Base-by-base conservation (phyloP, 2,113 vertebrate genomes). In the Ardeotis arabs region DNA sequence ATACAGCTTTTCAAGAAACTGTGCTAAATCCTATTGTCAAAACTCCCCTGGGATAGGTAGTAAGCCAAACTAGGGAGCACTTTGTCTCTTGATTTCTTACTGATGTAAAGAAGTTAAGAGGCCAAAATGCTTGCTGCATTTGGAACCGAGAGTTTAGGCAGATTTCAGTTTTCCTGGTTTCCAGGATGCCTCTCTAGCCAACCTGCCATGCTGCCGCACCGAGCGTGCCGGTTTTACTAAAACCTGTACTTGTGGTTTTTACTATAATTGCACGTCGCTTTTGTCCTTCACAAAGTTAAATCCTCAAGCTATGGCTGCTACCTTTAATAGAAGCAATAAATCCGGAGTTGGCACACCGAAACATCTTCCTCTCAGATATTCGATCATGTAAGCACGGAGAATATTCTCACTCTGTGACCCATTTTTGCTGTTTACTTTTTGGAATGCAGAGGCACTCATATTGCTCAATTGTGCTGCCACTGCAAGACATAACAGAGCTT, bases 391-490 rank as follows among this genome's bases (percentile, higher is more conserved):
- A 55, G 41, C 56, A 63, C 0, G 4, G 63, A 67, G 60, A 87
- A 69, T 17, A 80, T 77, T 69, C 59, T 67, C 70, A 39, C 25
- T 70, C 70, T 19, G 8, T 62, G 44, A 64, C n/a, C 85, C 79
- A 58, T 86, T 89, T 90, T 22, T 76, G 28, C 53, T 90, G 75
- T 79, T 97, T 80, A 64, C 49, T 81, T 95, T 93, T n/a, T 10
- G 72, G 87, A 88, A 91, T 2, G 64, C 52, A 68, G 75, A 60
- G 64, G 33, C 53, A 7, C 50, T 67, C 7, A 6, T 10, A 67
- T 75, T 95, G 59, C 85, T 76, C 66, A 55, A 44, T 21, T 17
- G 13, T 5, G 45, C 87, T 64, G 64, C 58, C 64, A 37, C 12
- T 47, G 74, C 83, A 53, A 41, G 31, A 25, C 44, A 14, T 41